Evolutionary conservation across 2,797 vertebrate species (phyloP), one percentile per base, ranked within the genome.

Genomic region (Anolis apletophallus): DNA sequence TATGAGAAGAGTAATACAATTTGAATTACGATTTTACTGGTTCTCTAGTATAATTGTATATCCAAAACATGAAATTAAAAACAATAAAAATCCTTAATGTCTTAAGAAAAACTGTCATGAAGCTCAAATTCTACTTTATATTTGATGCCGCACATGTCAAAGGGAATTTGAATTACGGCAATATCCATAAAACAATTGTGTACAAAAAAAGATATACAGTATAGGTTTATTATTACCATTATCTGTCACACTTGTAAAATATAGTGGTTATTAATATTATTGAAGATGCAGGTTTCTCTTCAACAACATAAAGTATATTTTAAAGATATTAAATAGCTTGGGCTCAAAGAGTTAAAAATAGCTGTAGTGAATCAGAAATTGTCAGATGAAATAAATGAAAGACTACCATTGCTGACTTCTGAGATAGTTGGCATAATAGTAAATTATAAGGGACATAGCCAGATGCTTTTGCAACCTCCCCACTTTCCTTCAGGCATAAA

Each of bases 1-100:
- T 34, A 68, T 80, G 69, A 19, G 36, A 88, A 75, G 10, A 9
- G 34, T 9, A 55, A 88, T 68, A 75, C 2, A 17, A 69, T 68
- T 74, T 80, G 81, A 73, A n/a, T 73, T 79, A 87, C 29, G 32
- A 36, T 61, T 78, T 61, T 72, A 87, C 64, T 84, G n/a, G 26
- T 74, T 61, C 46, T 61, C 55, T 40, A 29, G 29, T 74, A 80
- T 84, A 73, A 80, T 84, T 16, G 11, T 80, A 46, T 78, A 64
- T 78, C 5, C 67, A 61, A 17, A 46, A 74, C 14, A 73, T 72
- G 67, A 79, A 87, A 87, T 77, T 68, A 79, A 50, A 74, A 80
- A 67, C 16, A 61, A 77, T 59, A 75, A 59, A 46, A 75, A 36
- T 34, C 11, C 17, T 52, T n/a, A 21, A 61, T 71, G 55, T 32